Evolutionary conservation across 2,888 invertebrate genomes (phyloP).

Genomic region (Thymelicus lineola): DNA sequence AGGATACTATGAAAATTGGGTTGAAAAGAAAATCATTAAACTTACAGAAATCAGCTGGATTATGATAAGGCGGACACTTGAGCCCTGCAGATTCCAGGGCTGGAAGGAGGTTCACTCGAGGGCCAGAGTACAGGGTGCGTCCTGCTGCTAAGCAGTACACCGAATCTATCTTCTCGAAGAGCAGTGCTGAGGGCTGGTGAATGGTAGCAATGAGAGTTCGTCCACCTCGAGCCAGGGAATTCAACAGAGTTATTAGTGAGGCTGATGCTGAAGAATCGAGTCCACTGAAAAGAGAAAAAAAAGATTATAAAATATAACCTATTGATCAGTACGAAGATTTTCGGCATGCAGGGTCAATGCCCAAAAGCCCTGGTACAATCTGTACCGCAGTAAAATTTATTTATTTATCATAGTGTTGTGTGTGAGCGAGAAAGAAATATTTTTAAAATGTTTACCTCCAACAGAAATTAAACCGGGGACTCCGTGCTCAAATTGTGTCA

Average conservation of each 20-base stretch:
- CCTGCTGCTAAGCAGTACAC: constrained; percentile 94
- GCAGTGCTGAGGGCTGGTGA: constrained; percentile 96
- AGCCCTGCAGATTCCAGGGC: constrained; percentile 91
- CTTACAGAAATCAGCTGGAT: constrained; percentile 98
- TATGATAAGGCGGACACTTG: constrained; percentile 96
- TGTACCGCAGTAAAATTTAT: no score
- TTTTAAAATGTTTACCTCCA: no score
- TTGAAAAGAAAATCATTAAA: constrained; percentile 45
- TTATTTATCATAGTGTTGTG: no score
- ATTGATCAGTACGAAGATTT: no score
- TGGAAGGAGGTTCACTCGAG: constrained; percentile 89
- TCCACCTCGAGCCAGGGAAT: constrained; percentile 92
- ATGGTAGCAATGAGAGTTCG: constrained; percentile 96
- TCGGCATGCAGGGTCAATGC: no score
- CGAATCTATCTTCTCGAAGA: constrained; percentile 97
- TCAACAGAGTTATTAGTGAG: constrained; percentile 92
- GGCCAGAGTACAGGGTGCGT: constrained; percentile 93
- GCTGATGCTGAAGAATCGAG: constrained; percentile 95
- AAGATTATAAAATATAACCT: constrained; percentile 2
- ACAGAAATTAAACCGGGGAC: no score
- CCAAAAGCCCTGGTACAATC: no score
- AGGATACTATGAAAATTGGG: no score
- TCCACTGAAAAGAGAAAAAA: constrained; percentile 86
- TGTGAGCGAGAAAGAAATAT: no score
- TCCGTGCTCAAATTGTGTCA: no score